A percentile compares a stretch with the other conserved stretches of the same genome.
Evolutionary conservation across 2,888 invertebrate genomes (phyloP).

Genomic region (Automeris io): DNA sequence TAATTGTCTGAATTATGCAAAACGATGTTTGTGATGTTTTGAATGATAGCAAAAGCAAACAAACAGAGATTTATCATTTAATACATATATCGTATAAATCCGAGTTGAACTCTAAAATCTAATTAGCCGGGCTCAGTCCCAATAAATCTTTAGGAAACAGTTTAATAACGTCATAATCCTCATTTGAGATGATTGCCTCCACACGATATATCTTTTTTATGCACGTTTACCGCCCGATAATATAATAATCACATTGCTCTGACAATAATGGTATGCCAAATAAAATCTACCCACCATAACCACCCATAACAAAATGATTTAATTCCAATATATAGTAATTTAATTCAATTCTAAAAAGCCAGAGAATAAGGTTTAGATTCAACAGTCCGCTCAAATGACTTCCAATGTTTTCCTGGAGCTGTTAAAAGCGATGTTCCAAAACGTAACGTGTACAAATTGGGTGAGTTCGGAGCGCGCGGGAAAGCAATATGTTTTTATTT

Average conservation of each 20-base stretch:
- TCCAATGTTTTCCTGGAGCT: slow-evolving; percentile 32
- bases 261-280: slow-evolving; percentile 73
- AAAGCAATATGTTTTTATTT: slow-evolving; percentile 75
- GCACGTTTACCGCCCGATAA: slow-evolving; percentile 71
- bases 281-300: slow-evolving; percentile 68
- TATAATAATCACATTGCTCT: slow-evolving; percentile 73
- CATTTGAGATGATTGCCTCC: slow-evolving; percentile 60
- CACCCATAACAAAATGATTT: slow-evolving; percentile 30
- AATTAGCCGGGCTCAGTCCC: slow-evolving; percentile 40
- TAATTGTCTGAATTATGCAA: no score
- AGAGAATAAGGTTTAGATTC: slow-evolving; percentile 22
- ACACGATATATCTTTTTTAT: slow-evolving; percentile 70
- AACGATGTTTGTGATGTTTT: no score
- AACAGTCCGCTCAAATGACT: slow-evolving; percentile 10
- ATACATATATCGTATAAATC: slow-evolving; percentile 28
- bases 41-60: no score
- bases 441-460: slow-evolving; percentile 71
- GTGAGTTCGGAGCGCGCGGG: slow-evolving; percentile 68
- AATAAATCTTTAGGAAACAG: slow-evolving; percentile 64
- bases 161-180: slow-evolving; percentile 64
- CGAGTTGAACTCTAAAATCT: slow-evolving; percentile 30
- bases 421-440: slow-evolving; percentile 53
- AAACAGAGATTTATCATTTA: slow-evolving; percentile 24
- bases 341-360: slow-evolving; percentile 6
- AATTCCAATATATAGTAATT: slow-evolving; percentile 7